Percentiles rank a stretch among this genome's conserved stretches.
Conservation (phyloP, 1,140 invertebrate species). For the Saxidomus purpurata region DNA sequence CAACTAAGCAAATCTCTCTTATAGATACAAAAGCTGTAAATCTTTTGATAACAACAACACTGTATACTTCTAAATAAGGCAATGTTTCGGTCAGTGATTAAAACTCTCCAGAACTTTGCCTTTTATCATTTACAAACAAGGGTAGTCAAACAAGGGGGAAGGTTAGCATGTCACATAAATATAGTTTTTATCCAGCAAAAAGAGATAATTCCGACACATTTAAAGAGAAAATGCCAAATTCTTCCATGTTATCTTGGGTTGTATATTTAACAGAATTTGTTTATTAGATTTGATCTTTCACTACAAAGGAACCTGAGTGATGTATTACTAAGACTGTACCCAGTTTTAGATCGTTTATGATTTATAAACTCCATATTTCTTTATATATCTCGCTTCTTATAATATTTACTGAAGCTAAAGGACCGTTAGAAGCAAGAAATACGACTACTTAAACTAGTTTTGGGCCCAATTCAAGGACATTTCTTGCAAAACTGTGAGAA, state of each 20-base stretch:
- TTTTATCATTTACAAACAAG: not conserved
- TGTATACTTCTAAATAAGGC: not conserved
- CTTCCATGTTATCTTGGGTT: not conserved
- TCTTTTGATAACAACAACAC: no score
- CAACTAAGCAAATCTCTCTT: no score
- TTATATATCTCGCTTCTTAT: not conserved
- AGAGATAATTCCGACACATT: not conserved
- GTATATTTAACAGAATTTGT: not conserved
- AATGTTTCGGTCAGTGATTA: not conserved
- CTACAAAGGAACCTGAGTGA: constrained; percentile 15
- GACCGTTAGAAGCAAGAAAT: no score
- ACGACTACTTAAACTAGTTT: no score
- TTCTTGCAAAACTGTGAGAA: no score
- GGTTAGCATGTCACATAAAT: constrained; percentile 1
- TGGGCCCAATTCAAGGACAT: no score
- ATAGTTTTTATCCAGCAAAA: not conserved
- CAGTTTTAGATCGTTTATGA: not conserved
- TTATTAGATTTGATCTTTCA: constrained; percentile 16
- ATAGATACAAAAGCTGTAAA: no score
- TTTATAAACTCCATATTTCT: not conserved
- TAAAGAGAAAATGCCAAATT: not conserved
- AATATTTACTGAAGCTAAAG: not conserved
- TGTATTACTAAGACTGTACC: not conserved
- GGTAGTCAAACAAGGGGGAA: not conserved
- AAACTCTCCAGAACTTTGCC: constrained; percentile 2